Percentiles rank a stretch among this genome's conserved stretches.
Conservation (phyloP, 2,113 vertebrate species). For the Rostratula benghalensis region DNA sequence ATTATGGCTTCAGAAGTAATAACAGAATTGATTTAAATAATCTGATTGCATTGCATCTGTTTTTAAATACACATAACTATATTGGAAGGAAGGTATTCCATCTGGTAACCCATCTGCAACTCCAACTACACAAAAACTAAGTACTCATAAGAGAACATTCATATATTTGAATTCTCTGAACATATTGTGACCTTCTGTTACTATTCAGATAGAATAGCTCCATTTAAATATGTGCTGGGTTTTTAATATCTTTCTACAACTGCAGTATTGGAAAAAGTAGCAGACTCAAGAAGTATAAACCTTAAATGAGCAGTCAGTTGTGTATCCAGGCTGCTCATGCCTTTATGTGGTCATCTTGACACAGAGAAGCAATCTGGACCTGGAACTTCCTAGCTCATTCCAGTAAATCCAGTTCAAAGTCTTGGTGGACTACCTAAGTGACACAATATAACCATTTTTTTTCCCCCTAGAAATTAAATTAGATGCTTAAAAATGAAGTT, state of each 20-base stretch:
- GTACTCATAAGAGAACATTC: slow-evolving; percentile 65
- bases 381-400: not conserved
- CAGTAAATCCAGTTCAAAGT: not conserved
- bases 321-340: not conserved
- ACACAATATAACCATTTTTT: not conserved
- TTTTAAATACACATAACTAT: slow-evolving; percentile 38
- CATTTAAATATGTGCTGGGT: slow-evolving; percentile 7
- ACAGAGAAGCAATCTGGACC: not conserved
- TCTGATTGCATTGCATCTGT: slow-evolving; percentile 4
- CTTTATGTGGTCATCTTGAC: not conserved
- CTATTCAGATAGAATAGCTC: slow-evolving; percentile 48
- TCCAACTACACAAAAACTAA: slow-evolving; percentile 27
- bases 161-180: slow-evolving; percentile 52
- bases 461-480: not conserved
- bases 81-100: slow-evolving; percentile 56
- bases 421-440: not conserved
- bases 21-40: slow-evolving; percentile 54
- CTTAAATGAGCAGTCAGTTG: slow-evolving; percentile 43
- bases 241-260: slow-evolving; percentile 52
- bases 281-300: not conserved
- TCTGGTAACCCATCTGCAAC: slow-evolving; percentile 67
- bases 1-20: slow-evolving; percentile 43
- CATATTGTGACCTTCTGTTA: slow-evolving; percentile 70
- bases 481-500: not conserved
- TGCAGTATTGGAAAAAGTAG: not conserved